phyloP scores from a whole-genome alignment of 2,797 vertebrate species.

The Dendrocincla tyrannina region DNA sequence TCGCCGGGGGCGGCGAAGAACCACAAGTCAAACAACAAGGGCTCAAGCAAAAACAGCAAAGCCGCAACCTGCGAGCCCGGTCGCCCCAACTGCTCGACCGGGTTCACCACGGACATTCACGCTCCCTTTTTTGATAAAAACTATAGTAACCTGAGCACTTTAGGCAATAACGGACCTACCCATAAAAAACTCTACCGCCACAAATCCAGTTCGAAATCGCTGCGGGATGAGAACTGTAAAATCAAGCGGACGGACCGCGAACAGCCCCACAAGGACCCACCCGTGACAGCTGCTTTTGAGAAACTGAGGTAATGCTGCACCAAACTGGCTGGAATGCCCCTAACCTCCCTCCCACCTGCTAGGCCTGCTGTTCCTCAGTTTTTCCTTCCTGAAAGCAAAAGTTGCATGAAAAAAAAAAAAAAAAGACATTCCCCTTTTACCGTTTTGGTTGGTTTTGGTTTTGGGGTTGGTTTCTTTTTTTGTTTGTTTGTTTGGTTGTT shows the following conservation, averaged over 20 bases:
- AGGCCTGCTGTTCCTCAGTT: conserved; percentile 83
- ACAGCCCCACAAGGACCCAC: conserved; percentile 92
- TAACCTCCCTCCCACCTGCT: conserved; percentile 85
- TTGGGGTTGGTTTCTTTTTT: not conserved
- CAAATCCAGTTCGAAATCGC: conserved; percentile 97
- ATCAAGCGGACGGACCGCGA: conserved; percentile 92
- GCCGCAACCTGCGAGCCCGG: conserved; percentile 83
- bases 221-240: conserved; percentile 97
- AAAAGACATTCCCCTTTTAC: conserved; percentile 83
- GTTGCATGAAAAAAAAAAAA: conserved; percentile 90
- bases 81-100: conserved; percentile 86
- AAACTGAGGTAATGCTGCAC: conserved; percentile 99
- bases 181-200: conserved; percentile 99
- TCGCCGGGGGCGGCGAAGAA: conserved; percentile 84
- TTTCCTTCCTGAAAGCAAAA: conserved; percentile 87
- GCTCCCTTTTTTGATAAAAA: conserved; percentile 92
- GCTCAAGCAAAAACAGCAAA: conserved; percentile 89
- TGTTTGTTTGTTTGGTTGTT: not conserved
- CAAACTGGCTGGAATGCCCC: conserved; percentile 89
- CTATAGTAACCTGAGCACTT: conserved; percentile 91
- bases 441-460: conserved; percentile 71
- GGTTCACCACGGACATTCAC: conserved; percentile 81
- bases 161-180: conserved; percentile 89
- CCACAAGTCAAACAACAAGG: conserved; percentile 89
- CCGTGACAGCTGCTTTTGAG: conserved; percentile 97